Conservation (phyloP, 2,888 invertebrate genomes). For the Agrilus cyanescens region DNA sequence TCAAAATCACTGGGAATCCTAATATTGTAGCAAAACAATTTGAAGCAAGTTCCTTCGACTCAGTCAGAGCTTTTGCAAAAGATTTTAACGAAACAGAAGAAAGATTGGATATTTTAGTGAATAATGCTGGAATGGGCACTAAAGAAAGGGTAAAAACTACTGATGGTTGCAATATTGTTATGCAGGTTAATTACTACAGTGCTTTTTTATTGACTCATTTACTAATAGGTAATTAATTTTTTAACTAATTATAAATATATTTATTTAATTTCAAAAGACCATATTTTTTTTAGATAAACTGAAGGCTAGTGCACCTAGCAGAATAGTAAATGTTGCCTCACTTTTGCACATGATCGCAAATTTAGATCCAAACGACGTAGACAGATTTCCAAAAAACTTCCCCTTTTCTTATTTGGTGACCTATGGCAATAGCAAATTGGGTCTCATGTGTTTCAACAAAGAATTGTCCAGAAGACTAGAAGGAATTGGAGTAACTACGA, state of each 20-base stretch:
- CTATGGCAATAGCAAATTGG: conserved; percentile 31
- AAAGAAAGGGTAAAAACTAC: conserved; percentile 40
- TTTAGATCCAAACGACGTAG: conserved; percentile 19
- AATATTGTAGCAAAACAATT: conserved; percentile 36
- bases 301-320: conserved; percentile 28
- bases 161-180: conserved; percentile 52
- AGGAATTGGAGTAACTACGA: too few relatives aligned
- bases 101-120: conserved; percentile 50
- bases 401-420: conserved; percentile 4
- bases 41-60: conserved; percentile 43
- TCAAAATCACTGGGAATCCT: conserved; percentile 28
- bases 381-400: background rate
- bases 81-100: conserved; percentile 43
- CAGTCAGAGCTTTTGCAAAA: conserved; percentile 47
- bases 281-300: conserved; percentile 14
- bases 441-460: too few relatives aligned
- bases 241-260: too few relatives aligned
- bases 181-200: conserved; percentile 62
- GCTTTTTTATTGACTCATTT: conserved; percentile 60
- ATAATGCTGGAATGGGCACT: conserved; percentile 49
- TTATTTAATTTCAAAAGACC: too few relatives aligned
- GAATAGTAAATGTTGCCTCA: conserved; percentile 30
- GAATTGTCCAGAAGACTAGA: too few relatives aligned
- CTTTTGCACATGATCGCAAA: conserved; percentile 22
- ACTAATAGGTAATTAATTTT: conserved; percentile 36